phyloP scores from a whole-genome alignment of 2,113 vertebrate genomes.

The Pterocles burchelli region DNA sequence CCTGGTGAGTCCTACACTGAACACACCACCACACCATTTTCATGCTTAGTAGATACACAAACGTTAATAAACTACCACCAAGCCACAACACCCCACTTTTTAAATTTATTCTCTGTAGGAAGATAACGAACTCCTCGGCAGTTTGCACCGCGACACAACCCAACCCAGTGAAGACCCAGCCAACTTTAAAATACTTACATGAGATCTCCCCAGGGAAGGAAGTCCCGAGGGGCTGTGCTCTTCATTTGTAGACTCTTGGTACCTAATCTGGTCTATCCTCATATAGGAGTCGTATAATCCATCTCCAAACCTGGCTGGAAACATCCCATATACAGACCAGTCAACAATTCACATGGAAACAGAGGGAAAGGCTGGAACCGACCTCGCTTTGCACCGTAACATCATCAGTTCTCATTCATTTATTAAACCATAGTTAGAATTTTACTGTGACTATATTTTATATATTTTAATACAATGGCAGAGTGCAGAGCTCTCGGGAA shows the following conservation, averaged over 20 bases:
- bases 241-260: slow-evolving; percentile 82
- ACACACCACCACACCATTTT: not conserved
- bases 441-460: not conserved
- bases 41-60: not conserved
- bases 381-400: not conserved
- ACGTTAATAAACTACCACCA: not conserved
- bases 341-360: not conserved
- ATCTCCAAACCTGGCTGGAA: slow-evolving; percentile 88
- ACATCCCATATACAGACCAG: slow-evolving; percentile 10
- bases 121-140: not conserved
- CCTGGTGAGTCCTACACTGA: not conserved
- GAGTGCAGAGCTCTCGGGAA: not conserved
- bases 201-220: slow-evolving; percentile 85
- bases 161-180: not conserved
- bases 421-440: not conserved
- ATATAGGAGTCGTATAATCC: slow-evolving; percentile 94
- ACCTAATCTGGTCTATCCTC: slow-evolving; percentile 92
- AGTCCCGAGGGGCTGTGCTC: slow-evolving; percentile 84
- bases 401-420: not conserved
- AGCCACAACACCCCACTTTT: not conserved
- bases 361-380: not conserved
- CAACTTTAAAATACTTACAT: slow-evolving; percentile 79
- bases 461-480: not conserved
- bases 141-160: not conserved
- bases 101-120: not conserved